Evolutionary conservation across 2,113 vertebrate species (phyloP), one percentile per base, ranked within the genome.

Genomic region (Corapipo altera): DNA sequence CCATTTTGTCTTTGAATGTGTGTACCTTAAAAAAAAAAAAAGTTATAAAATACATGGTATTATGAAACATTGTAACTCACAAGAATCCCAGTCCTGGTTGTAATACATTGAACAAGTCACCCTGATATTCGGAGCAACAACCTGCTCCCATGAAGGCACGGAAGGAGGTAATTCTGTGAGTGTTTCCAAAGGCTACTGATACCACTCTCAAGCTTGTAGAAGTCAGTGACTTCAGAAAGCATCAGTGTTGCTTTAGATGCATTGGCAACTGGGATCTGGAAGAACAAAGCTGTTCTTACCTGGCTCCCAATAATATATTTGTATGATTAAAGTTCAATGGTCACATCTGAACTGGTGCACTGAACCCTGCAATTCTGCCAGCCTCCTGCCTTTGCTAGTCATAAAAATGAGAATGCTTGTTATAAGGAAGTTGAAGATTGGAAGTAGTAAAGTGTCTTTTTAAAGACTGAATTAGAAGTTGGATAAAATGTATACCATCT

Each of bases 81-180:
- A 4, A 8, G 41, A 64, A 32, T 87, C 73, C 8, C 3, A 8
- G 1, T 39, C 37, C 15, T 88, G 49, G 5, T 65, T 79, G 11
- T 39, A 28, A 37, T 22, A 14, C 15, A 11, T 9, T 27, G 28
- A 72, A 13, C 0, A 3, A 55, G 48, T 24, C 2, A 8, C 8
- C 24, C 44, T 49, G 32, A 23, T n/a, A 22, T 86, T 76, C 44
- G 58, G 27, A 75, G n/a, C 21, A 75, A 6, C 44, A 44, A 7
- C 28, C 22, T 69, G 12, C 23, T 48, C 3, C 28, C 3, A 0
- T 44, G 46, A 73, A 20, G 27, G 32, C 8, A 21, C 0, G 1
- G 41, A 33, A 85, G 19, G 35, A 88, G 39, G 33, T 30, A 57
- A 4, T 62, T 78, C 66, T 54, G 12, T 21, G 14, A 37, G 6